phyloP scores from a whole-genome alignment of 2,797 vertebrate genomes.

The Philypnodon macrostomus region DNA sequence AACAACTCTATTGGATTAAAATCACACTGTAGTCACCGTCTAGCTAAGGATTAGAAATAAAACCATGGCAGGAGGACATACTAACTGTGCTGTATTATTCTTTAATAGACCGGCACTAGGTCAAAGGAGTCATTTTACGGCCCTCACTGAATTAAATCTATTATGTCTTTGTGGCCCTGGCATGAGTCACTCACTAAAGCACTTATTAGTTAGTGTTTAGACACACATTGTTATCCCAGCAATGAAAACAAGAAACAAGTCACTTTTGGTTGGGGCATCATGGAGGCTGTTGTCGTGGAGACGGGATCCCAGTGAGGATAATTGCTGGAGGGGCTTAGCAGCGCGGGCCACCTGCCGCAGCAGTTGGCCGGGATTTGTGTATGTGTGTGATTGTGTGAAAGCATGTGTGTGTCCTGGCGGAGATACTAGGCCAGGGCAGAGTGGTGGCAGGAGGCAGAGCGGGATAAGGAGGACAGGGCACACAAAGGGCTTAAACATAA shows the following conservation, averaged over 20 bases:
- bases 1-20: too few species aligned
- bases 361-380: conserved; percentile 73
- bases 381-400: conserved; percentile 31
- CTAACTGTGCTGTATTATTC: too few species aligned
- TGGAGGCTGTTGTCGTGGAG: conserved; percentile 72
- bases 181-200: conserved; percentile 10
- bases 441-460: conserved; percentile 41
- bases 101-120: conserved; percentile 4
- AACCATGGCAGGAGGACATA: too few species aligned
- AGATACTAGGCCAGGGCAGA: conserved; percentile 32
- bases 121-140: conserved; percentile 8
- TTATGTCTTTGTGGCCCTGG: conserved; percentile 1
- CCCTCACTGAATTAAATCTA: conserved; percentile 3
- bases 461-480: conserved; percentile 57
- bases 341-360: conserved; percentile 78
- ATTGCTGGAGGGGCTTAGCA: conserved; percentile 81
- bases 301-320: conserved; percentile 77
- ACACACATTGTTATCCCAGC: conserved; percentile 27
- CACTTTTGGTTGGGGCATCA: conserved; percentile 49
- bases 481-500: conserved; percentile 69
- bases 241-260: conserved; percentile 58
- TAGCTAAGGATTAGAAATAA: too few species aligned
- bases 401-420: conserved; percentile 37
- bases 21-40: too few species aligned
- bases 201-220: conserved; percentile 32